Evolutionary conservation across 2,113 vertebrate genomes (phyloP).

Genomic region (Myotis davidii): DNA sequence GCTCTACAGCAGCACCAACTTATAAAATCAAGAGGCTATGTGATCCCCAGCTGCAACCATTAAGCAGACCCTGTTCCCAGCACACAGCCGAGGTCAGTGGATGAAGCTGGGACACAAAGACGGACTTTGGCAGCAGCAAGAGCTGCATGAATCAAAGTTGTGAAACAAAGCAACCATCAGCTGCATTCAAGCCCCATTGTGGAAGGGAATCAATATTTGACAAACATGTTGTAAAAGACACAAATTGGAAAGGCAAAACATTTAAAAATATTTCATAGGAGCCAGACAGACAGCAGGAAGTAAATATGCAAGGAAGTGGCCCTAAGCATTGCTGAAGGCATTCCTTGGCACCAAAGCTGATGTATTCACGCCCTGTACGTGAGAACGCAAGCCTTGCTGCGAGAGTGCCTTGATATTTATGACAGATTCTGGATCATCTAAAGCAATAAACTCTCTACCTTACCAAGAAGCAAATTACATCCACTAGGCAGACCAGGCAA

Average conservation of each 20-base stretch:
- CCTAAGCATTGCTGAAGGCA: not conserved
- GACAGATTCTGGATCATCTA: not conserved
- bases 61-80: constrained; percentile 24
- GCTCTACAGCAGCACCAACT: not conserved
- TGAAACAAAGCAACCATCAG: constrained; percentile 70
- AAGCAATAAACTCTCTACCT: not conserved
- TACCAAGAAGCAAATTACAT: not conserved
- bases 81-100: constrained; percentile 38
- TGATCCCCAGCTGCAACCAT: constrained; percentile 65
- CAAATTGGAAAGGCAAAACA: constrained; percentile 73
- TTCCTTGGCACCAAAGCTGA: not conserved
- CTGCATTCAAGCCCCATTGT: constrained; percentile 65
- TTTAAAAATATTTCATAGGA: constrained; percentile 58
- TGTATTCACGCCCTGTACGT: not conserved
- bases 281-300: constrained; percentile 24
- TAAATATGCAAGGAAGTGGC: not conserved
- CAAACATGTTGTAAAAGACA: constrained; percentile 72
- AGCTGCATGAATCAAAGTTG: constrained; percentile 59
- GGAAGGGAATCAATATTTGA: constrained; percentile 76
- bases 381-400: not conserved
- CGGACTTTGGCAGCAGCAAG: constrained; percentile 54
- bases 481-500: not conserved
- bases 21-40: not conserved
- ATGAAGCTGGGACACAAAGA: constrained; percentile 59
- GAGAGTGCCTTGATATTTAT: not conserved